Conservation (phyloP, 2,797 vertebrate species). For the Dendrocincla fuliginosa region DNA sequence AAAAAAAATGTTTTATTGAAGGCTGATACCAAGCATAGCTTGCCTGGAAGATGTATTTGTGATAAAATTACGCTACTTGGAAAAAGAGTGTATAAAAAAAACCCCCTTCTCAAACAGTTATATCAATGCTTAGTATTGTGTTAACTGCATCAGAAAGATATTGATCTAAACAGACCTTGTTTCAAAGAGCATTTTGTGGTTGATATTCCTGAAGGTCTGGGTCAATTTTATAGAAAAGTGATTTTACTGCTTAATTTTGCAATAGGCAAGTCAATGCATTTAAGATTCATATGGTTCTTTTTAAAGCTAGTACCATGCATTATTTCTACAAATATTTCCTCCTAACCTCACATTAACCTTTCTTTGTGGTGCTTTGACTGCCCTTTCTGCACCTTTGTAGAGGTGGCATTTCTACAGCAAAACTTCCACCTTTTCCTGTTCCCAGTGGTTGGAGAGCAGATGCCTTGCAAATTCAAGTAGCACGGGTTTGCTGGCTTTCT, state of each 20-base stretch:
- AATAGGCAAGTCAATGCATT: neutral
- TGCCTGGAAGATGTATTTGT: neutral
- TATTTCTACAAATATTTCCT: neutral
- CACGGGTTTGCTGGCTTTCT: neutral
- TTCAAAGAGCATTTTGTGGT: neutral
- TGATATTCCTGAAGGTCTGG: neutral
- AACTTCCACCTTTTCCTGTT: neutral
- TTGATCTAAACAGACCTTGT: neutral
- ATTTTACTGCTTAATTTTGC: neutral
- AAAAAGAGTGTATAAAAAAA: neutral
- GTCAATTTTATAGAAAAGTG: neutral
- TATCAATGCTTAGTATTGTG: neutral
- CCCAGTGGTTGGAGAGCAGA: neutral
- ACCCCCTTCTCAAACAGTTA: neutral
- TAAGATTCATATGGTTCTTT: neutral
- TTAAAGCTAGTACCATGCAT: neutral
- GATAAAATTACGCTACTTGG: neutral
- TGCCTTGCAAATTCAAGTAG: neutral
- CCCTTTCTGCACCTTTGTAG: neutral
- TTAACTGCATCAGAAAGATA: neutral
- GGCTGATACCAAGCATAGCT: neutral
- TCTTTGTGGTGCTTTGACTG: neutral
- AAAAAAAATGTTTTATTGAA: neutral
- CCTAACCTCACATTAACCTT: neutral
- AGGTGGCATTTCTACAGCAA: neutral